These are phyloP conservation scores for Plotosus lineatus DNA, from an alignment of 2,113 vertebrate species.

Conservation along the genomic window DNA sequence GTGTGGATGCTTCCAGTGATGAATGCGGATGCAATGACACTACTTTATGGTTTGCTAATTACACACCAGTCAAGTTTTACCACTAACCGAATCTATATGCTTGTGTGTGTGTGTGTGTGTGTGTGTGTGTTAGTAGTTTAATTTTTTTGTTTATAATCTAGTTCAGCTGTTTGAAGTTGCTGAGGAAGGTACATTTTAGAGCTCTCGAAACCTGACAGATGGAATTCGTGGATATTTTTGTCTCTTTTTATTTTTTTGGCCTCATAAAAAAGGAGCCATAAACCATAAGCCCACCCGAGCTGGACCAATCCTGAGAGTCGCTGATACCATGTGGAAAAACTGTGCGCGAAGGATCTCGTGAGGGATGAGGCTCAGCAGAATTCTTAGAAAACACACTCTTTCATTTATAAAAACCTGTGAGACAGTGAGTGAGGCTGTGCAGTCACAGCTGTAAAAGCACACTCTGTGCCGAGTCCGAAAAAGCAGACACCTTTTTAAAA, in stretches of 20 bases:
- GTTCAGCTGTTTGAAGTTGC: neutral
- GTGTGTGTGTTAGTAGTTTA: neutral
- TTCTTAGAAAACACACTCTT: neutral
- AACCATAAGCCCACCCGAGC: neutral
- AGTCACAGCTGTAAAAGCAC: slow-evolving; percentile 16
- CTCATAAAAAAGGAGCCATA: neutral
- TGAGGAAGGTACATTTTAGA: too few relatives aligned
- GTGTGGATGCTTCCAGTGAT: neutral
- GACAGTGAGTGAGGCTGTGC: too few relatives aligned
- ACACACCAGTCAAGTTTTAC: neutral
- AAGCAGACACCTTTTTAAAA: too few relatives aligned
- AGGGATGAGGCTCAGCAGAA: neutral
- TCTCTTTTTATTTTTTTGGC: too few relatives aligned
- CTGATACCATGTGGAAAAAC: neutral
- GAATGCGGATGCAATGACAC: neutral
- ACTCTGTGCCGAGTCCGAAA: neutral
- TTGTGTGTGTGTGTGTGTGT: slow-evolving; percentile 14
- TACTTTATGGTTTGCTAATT: neutral
- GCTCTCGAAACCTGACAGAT: neutral
- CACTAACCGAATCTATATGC: slow-evolving; percentile 7
- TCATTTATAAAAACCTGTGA: neutral
- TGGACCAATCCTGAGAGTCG: neutral
- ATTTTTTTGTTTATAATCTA: neutral
- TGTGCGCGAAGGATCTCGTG: neutral
- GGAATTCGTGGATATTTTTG: neutral